These are phyloP conservation scores for Athalia cordata DNA, from an alignment of 2,888 invertebrate species.

Conservation along the genomic window DNA sequence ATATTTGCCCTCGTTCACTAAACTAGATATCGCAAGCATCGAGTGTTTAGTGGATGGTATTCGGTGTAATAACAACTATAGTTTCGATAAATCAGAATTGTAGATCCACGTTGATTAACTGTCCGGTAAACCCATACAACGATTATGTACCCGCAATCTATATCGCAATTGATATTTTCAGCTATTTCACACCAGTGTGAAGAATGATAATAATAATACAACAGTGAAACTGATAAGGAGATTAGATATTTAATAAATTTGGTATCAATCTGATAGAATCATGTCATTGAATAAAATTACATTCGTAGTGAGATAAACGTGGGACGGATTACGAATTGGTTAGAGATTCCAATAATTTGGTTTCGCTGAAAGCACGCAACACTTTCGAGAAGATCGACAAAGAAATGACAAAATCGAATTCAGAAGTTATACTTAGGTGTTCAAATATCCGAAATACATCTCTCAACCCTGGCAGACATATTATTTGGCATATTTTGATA, in stretches of 20 bases:
- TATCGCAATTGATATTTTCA: too few species aligned
- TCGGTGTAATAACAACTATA: background rate
- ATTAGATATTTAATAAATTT: background rate
- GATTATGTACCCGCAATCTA: too few species aligned
- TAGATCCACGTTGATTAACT: too few species aligned
- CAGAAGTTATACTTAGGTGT: background rate
- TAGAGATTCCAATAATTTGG: constrained; percentile 6
- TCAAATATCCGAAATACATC: background rate
- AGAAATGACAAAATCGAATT: constrained; percentile 8
- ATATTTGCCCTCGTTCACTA: background rate
- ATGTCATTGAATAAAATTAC: background rate
- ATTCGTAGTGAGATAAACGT: constrained; percentile 9
- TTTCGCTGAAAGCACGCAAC: background rate
- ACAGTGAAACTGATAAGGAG: background rate
- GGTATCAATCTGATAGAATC: background rate
- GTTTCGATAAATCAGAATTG: constrained; percentile 23
- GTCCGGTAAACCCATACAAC: too few species aligned
- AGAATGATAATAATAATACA: background rate
- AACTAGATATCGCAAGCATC: constrained; percentile 8
- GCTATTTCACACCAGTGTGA: too few species aligned
- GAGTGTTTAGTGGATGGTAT: constrained; percentile 14
- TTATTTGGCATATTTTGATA: background rate
- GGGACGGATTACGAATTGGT: constrained; percentile 22
- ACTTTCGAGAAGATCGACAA: constrained; percentile 2
- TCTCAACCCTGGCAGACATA: background rate